Base-by-base conservation (phyloP, 2,797 vertebrate species). In the Poecilia wingei region DNA sequence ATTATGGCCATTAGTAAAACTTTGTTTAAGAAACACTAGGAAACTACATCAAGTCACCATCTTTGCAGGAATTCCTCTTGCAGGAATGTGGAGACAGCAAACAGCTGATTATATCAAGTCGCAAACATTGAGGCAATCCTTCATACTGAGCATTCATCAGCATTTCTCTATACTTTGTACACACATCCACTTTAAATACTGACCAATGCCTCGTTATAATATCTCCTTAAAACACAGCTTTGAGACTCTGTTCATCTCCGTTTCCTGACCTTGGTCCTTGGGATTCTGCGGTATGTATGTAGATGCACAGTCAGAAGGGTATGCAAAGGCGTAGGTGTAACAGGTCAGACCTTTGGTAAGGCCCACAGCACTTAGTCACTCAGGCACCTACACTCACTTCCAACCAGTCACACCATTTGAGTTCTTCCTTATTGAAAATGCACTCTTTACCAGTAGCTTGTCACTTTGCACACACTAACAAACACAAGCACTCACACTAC, bases 401-500 rank as follows among this genome's bases (percentile, higher is more conserved):
- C 84, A 90, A 78, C 81, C 79, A 89, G 81, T 66, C 75, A 70
- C 72, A 61, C 77, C 72, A 78, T 81, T 78, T 82, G 83, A 91
- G 82, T 86, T 87, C 78, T 86, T 28, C 73, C 80, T 84, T 64
- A 33, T 51, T 81, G 72, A 80, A 88, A 87, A 84, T 71, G 81
- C 84, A 81, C 79, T 72, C 51, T 71, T 86, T 80, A 84, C 77
- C 47, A 79, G 76, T 75, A 77, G 81, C 78, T 64, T 77, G 81
- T 78, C 84, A 81, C 72, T 77, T 28, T 61, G 70, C 28, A 78
- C 88, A 91, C 82, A 87, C 84, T 41, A 85, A 84, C 79, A 86
- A 85, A 87, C 31, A 89, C 84, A 91, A 86, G 84, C 89, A 86
- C 89, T 88, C 80, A 89, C 82, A 41, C 79, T 79, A 88, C 83